These are phyloP conservation scores for Hydrocynus forskahlii DNA, from an alignment of 2,797 vertebrate species.

Conservation along the genomic window DNA sequence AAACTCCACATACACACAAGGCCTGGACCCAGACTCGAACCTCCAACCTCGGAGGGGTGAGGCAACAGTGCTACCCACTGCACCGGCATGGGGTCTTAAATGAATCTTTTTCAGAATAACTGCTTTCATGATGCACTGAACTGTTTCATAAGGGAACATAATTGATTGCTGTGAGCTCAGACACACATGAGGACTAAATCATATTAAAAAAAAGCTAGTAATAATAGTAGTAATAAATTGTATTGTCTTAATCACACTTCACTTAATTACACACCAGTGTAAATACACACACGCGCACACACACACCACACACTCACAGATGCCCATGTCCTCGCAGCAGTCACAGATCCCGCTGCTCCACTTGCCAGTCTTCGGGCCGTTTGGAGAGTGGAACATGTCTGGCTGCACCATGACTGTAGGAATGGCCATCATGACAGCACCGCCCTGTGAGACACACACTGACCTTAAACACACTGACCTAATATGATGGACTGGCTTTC, in stretches of 20 bases:
- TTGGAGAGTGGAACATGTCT: background rate
- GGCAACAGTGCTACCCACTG: no score
- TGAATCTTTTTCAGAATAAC: no score
- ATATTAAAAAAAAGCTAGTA: no score
- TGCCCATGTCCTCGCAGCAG: slow-evolving; percentile 63
- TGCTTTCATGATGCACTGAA: no score
- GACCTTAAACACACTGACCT: background rate
- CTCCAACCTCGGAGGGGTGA: no score
- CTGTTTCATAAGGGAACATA: no score
- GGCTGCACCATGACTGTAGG: slow-evolving; percentile 54
- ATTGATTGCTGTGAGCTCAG: no score
- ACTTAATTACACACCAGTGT: background rate
- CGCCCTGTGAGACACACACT: background rate
- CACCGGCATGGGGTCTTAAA: no score
- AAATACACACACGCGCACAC: background rate
- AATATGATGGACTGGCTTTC: background rate
- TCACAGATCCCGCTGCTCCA: slow-evolving; percentile 61
- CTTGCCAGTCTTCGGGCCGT: slow-evolving; percentile 9
- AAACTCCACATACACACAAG: no score
- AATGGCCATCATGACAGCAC: slow-evolving; percentile 4
- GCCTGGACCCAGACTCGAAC: no score
- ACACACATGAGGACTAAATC: background rate
- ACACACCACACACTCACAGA: slow-evolving; percentile 51
- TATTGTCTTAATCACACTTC: no score
- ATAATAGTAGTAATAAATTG: background rate